These are phyloP conservation scores for Parnassius apollo DNA, from an alignment of 2,888 invertebrate genomes.

Conservation along the genomic window DNA sequence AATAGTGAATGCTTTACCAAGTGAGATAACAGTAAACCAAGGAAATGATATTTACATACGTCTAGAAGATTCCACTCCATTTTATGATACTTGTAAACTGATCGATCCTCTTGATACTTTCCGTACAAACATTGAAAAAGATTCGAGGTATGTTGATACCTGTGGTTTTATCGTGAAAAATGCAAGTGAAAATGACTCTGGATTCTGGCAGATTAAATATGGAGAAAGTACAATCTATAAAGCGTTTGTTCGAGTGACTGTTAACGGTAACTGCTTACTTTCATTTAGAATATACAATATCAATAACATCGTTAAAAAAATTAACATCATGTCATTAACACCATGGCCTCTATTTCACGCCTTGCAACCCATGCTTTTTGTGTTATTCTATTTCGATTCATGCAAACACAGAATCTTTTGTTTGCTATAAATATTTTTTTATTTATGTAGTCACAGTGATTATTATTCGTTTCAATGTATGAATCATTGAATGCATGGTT, in stretches of 20 bases:
- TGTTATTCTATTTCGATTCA: neutral
- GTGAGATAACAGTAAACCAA: slow-evolving; percentile 42
- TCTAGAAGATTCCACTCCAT: slow-evolving; percentile 41
- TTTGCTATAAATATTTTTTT: neutral
- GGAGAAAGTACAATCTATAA: slow-evolving; percentile 48
- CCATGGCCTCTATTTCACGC: too few relatives aligned
- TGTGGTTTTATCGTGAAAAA: slow-evolving; percentile 54
- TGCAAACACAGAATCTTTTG: neutral
- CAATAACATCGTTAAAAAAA: slow-evolving; percentile 3
- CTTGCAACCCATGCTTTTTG: neutral
- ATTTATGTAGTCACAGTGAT: too few relatives aligned
- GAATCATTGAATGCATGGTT: too few relatives aligned
- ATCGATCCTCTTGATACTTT: slow-evolving; percentile 40
- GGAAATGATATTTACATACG: slow-evolving; percentile 54
- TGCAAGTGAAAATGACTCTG: slow-evolving; percentile 40
- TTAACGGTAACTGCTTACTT: slow-evolving; percentile 46
- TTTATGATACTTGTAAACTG: slow-evolving; percentile 51
- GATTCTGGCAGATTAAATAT: slow-evolving; percentile 56
- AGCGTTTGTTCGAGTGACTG: slow-evolving; percentile 46
- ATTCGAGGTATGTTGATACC: slow-evolving; percentile 35
- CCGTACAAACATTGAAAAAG: slow-evolving; percentile 33
- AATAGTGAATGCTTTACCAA: slow-evolving; percentile 44
- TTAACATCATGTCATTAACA: too few relatives aligned
- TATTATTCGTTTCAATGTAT: too few relatives aligned
- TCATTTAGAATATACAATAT: slow-evolving; percentile 6